A percentile compares a stretch with the other conserved stretches of the same genome.
Conservation (phyloP, 1,140 invertebrate genomes). For the Planococcus citri region DNA sequence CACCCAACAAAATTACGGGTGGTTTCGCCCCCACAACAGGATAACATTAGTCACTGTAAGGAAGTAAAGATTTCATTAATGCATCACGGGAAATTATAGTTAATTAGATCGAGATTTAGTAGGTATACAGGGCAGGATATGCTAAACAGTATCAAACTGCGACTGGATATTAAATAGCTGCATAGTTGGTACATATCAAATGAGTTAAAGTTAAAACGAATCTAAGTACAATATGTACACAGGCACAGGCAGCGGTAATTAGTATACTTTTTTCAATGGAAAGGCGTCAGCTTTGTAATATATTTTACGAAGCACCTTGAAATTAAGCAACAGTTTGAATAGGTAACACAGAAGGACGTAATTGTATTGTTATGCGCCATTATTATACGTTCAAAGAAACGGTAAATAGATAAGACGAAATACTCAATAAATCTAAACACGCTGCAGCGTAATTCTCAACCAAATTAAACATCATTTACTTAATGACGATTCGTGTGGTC, state of each 20-base stretch:
- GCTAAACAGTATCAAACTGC: neutral
- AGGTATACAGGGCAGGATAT: neutral
- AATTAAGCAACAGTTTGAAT: neutral
- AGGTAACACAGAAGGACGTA: neutral
- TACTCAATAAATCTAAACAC: neutral
- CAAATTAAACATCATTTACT: neutral
- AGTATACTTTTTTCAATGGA: neutral
- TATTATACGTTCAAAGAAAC: neutral
- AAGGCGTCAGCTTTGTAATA: neutral
- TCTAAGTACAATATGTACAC: neutral
- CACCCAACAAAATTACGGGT: no score
- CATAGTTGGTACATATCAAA: neutral
- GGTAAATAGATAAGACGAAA: no score
- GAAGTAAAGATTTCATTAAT: neutral
- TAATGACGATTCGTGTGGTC: neutral
- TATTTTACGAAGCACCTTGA: conserved; percentile 5
- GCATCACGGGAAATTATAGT: neutral
- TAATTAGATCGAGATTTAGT: neutral
- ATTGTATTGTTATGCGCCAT: neutral
- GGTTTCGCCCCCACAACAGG: neutral
- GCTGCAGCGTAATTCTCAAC: neutral
- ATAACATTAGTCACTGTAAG: neutral
- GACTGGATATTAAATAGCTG: neutral
- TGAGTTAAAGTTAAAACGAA: no score
- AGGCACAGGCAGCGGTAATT: neutral